Conservation (phyloP, 1,140 invertebrate species). For the Lucilia cuprina region DNA sequence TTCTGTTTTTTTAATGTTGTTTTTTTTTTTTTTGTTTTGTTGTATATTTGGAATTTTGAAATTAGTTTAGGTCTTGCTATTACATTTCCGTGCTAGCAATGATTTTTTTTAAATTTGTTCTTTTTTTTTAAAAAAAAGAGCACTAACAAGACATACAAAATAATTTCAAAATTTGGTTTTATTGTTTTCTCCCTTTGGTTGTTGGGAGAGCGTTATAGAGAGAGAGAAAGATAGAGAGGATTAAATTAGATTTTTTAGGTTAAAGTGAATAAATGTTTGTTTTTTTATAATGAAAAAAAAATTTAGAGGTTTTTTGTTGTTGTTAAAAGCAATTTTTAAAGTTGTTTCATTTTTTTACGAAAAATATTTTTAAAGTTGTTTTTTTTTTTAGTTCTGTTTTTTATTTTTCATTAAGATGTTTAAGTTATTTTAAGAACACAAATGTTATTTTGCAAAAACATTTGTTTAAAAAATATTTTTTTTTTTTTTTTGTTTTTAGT, state of each 20-base stretch:
- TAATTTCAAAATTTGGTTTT: neutral
- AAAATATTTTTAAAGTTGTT: neutral
- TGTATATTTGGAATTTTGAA: neutral
- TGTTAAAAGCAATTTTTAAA: conserved; percentile 1
- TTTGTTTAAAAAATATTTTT: neutral
- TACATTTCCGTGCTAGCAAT: neutral
- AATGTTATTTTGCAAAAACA: neutral
- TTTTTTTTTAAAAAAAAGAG: neutral
- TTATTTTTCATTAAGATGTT: neutral
- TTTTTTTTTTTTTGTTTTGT: neutral
- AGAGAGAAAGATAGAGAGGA: neutral
- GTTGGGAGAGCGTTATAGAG: neutral
- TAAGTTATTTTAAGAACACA: neutral
- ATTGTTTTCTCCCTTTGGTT: neutral
- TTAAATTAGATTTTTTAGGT: neutral
- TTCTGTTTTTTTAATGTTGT: too few relatives aligned
- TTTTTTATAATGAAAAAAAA: neutral
- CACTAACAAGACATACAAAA: conserved; percentile 7
- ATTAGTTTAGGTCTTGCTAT: conserved; percentile 15
- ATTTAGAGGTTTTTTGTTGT: neutral
- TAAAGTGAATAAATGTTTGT: neutral
- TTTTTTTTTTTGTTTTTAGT: neutral
- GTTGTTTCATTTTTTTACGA: conserved; percentile 9
- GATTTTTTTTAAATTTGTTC: too few relatives aligned
- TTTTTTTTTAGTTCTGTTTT: neutral